These are phyloP conservation scores for Cataglyphis hispanica DNA, from an alignment of 1,140 invertebrate genomes.

Conservation along the genomic window DNA sequence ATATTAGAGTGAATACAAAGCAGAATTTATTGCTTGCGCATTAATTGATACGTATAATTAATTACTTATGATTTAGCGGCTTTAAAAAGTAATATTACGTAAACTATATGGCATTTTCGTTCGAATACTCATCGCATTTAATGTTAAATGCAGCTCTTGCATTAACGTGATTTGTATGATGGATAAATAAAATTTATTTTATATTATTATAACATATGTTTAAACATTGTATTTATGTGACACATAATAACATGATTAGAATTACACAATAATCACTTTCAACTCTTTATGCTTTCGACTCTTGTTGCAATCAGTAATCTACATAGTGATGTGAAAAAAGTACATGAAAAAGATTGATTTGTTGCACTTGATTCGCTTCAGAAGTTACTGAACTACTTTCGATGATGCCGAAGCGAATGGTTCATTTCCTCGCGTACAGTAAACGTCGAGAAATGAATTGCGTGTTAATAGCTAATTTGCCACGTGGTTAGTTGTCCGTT, in stretches of 20 bases:
- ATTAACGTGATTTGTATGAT: background rate
- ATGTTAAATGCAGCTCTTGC: background rate
- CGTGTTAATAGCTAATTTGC: slow-evolving; percentile 52
- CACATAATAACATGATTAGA: background rate
- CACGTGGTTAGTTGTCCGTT: slow-evolving; percentile 6
- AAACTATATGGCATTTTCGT: slow-evolving; percentile 1
- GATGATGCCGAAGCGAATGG: slow-evolving; percentile 10
- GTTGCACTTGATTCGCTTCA: slow-evolving; percentile 40
- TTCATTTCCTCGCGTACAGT: slow-evolving; percentile 8
- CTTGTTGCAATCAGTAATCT: background rate
- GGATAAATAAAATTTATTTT: background rate
- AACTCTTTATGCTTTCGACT: background rate
- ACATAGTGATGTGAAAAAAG: background rate
- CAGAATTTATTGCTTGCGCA: slow-evolving; percentile 2
- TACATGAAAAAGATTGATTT: slow-evolving; percentile 19
- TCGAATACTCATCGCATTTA: background rate
- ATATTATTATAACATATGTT: background rate
- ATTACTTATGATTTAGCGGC: background rate
- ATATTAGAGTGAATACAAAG: background rate
- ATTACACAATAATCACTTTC: slow-evolving; percentile 10
- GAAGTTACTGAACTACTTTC: slow-evolving; percentile 39
- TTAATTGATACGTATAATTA: slow-evolving; percentile 2
- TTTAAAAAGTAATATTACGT: background rate
- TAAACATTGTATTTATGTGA: background rate
- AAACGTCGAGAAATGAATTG: slow-evolving; percentile 22